Conservation (phyloP, 2,113 vertebrate species). For the Chloroceryle aenea region DNA sequence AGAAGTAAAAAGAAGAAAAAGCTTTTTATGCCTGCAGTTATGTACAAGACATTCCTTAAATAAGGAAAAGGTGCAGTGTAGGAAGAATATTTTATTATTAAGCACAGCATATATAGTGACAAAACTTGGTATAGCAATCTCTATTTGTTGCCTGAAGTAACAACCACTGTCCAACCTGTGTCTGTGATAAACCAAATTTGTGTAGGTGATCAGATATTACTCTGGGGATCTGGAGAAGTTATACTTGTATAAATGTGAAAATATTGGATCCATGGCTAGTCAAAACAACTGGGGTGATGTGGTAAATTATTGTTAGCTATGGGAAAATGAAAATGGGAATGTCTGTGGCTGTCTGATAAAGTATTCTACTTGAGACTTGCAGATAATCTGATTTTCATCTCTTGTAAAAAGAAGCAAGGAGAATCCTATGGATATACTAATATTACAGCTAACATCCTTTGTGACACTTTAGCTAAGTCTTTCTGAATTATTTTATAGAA, state of each 20-base stretch:
- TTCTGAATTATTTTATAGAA: not conserved
- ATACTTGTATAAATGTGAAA: not conserved
- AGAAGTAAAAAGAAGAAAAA: not conserved
- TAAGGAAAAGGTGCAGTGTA: not conserved
- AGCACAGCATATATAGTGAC: not conserved
- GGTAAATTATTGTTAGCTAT: not conserved
- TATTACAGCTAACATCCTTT: not conserved
- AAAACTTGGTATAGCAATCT: not conserved
- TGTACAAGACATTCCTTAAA: not conserved
- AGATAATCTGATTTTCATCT: not conserved
- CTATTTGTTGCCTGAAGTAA: not conserved
- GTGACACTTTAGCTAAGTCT: not conserved
- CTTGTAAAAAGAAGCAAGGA: not conserved
- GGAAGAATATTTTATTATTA: not conserved
- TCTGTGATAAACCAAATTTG: not conserved
- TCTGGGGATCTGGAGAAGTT: not conserved
- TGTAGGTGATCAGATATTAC: not conserved
- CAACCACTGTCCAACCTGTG: not conserved
- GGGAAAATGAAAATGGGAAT: slow-evolving; percentile 1
- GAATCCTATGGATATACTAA: not conserved
- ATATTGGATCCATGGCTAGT: not conserved
- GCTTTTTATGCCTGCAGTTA: not conserved
- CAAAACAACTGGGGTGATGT: not conserved
- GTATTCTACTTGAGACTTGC: not conserved
- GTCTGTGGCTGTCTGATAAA: not conserved